Percentiles rank a stretch among this genome's conserved stretches.
These are phyloP conservation scores for Acromyrmex echinatior DNA, from an alignment of 1,140 invertebrate species.

Conservation along the genomic window DNA sequence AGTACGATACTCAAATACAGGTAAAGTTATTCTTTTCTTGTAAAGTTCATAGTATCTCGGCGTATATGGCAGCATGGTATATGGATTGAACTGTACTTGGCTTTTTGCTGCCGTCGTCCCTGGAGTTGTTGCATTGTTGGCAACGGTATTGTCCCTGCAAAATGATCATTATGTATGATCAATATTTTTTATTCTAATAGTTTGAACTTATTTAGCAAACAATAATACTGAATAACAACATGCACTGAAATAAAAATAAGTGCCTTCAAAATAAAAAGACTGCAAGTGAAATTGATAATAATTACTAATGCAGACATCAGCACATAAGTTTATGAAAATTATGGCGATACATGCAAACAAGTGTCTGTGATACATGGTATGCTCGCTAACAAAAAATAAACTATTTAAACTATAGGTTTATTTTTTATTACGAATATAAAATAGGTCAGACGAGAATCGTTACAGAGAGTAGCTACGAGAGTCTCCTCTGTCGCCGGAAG, in stretches of 20 bases:
- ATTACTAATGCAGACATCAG: background rate
- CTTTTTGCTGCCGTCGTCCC: constrained; percentile 85
- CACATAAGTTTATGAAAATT: background rate
- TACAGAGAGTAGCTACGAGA: background rate
- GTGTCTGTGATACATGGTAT: background rate
- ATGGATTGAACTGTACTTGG: constrained; percentile 90
- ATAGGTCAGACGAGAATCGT: constrained; percentile 65
- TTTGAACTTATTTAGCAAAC: background rate
- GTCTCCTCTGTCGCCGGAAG: background rate
- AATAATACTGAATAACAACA: background rate
- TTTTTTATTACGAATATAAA: background rate
- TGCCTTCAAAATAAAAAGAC: constrained; percentile 2
- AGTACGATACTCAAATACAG: constrained; percentile 98
- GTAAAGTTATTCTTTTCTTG: constrained; percentile 95
- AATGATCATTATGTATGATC: background rate
- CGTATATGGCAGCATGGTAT: constrained; percentile 92
- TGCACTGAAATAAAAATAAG: constrained; percentile 22
- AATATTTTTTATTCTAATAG: background rate
- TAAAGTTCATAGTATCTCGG: constrained; percentile 94
- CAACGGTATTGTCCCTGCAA: constrained; percentile 80
- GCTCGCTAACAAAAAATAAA: background rate
- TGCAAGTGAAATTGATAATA: background rate
- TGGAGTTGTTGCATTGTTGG: constrained; percentile 77
- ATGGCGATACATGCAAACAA: background rate
- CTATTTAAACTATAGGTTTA: background rate